Evolutionary conservation across 2,797 vertebrate genomes (phyloP), one percentile per base, ranked within the genome.

Genomic region (Gephyroberyx darwinii): DNA sequence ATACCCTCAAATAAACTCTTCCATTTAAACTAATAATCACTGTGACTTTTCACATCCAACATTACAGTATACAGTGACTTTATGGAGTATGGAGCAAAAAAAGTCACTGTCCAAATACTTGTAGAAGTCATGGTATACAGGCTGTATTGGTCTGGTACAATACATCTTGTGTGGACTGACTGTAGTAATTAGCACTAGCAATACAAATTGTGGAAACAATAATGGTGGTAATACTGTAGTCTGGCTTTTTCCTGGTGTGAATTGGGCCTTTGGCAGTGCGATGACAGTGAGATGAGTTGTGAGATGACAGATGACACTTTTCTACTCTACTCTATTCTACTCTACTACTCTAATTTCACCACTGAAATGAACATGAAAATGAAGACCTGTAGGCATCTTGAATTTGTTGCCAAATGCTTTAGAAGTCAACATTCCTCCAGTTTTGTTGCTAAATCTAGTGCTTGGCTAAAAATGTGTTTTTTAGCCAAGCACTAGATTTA

Each of bases 221-320:
- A 80, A 26, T n/a, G 48, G 26, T 3, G 43, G 14, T 45, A 17
- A 16, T 16, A 14, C 43, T 45, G 43, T 39, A 48, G 65, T 73
- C 47, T 72, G 26, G 65, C 67, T 73, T 62, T 16, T 62, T 56
- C 26, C 54, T 5, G 3, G 64, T 82, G 85, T 74, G 45, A 63
- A 77, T 16, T 16, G 14, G 43, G 43, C 16, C 14, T 5, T 45
- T 45, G 43, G 47, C 74, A 61, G 56, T 16, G 62, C 66, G 52
- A 61, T 72, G n/a, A n/a, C n/a, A n/a, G n/a, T n/a, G n/a, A n/a
- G n/a, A n/a, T n/a, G n/a, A n/a, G 68, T 77, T 53, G 77, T 41
- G 31, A 77, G 67, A 75, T 83, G 78, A 85, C 82, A 59, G 62
- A 41, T 72, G 65, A 83, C 75, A 74, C 79, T n/a, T n/a, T n/a